Evolutionary conservation across 2,797 vertebrate species (phyloP).

Genomic region (Acanthurus lineatus): DNA sequence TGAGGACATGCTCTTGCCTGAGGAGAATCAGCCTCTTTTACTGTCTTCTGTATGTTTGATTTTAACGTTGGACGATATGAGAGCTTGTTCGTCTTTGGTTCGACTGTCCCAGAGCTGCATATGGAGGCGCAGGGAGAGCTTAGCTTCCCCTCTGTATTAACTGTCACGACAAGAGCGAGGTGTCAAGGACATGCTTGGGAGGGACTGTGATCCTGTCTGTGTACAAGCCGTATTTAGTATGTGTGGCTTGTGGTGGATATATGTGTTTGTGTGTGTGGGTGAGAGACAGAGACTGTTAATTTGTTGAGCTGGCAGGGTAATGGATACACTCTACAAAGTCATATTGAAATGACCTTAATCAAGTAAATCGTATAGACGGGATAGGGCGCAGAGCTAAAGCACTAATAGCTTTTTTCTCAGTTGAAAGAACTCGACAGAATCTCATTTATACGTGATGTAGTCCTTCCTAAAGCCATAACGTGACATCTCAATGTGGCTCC

Average conservation of each 20-base stretch:
- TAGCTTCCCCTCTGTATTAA: constrained; percentile 31
- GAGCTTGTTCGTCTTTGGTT: constrained; percentile 20
- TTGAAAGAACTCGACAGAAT: constrained; percentile 74
- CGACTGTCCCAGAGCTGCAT: constrained; percentile 49
- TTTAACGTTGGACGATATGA: constrained; percentile 26
- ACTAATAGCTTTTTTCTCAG: constrained; percentile 80
- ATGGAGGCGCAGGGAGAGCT: constrained; percentile 21
- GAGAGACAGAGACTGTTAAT: constrained; percentile 62
- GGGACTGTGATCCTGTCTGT: constrained; percentile 38
- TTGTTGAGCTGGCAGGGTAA: constrained; percentile 67
- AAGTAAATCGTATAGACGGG: constrained; percentile 64
- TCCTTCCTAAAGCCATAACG: constrained; percentile 68
- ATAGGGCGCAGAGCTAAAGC: constrained; percentile 53
- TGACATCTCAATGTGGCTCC: constrained; percentile 66
- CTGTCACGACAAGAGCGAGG: constrained; percentile 44
- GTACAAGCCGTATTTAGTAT: constrained; percentile 58
- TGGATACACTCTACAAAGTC: constrained; percentile 77
- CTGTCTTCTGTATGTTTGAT: constrained; percentile 45
- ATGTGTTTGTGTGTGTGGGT: constrained; percentile 47
- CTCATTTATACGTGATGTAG: constrained; percentile 75
- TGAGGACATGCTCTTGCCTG: constrained; percentile 75
- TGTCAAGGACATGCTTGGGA: constrained; percentile 65
- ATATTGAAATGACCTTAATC: constrained; percentile 84
- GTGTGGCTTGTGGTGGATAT: constrained; percentile 49
- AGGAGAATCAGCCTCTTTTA: constrained; percentile 49